Evolutionary conservation across 2,113 vertebrate species (phyloP).

Genomic region (Zootoca vivipara): DNA sequence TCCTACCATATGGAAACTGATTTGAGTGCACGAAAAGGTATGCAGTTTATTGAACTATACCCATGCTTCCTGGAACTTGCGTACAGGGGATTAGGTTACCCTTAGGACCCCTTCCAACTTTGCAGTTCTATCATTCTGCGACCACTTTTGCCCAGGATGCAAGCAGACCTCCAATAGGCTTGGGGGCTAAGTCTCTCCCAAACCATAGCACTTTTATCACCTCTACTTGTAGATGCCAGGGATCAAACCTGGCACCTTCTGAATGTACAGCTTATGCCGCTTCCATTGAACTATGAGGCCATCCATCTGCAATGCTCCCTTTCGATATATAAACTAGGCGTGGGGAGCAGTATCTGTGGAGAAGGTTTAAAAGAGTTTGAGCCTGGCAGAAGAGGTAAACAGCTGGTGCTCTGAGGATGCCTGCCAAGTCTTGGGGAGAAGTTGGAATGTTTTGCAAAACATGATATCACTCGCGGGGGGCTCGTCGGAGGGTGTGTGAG

Average conservation of each 20-base stretch:
- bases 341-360: slow-evolving; percentile 6
- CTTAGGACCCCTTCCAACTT: too few relatives aligned
- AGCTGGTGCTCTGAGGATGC: slow-evolving; percentile 6
- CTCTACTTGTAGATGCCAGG: slow-evolving; percentile 18
- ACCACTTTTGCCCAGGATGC: too few relatives aligned
- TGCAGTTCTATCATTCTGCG: too few relatives aligned
- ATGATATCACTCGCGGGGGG: not conserved
- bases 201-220: too few relatives aligned
- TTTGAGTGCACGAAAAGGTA: too few relatives aligned
- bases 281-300: not conserved
- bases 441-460: not conserved
- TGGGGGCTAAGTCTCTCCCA: too few relatives aligned
- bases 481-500: not conserved
- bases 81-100: too few relatives aligned
- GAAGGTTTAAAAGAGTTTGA: not conserved
- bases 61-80: too few relatives aligned
- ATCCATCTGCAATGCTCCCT: not conserved
- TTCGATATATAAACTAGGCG: not conserved
- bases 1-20: too few relatives aligned
- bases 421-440: not conserved
- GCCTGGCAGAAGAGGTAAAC: not conserved
- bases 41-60: too few relatives aligned
- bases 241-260: not conserved
- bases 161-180: too few relatives aligned
- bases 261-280: not conserved